Conservation (phyloP, 2,888 invertebrate genomes). For the Thysanoteuthis rhombus region DNA sequence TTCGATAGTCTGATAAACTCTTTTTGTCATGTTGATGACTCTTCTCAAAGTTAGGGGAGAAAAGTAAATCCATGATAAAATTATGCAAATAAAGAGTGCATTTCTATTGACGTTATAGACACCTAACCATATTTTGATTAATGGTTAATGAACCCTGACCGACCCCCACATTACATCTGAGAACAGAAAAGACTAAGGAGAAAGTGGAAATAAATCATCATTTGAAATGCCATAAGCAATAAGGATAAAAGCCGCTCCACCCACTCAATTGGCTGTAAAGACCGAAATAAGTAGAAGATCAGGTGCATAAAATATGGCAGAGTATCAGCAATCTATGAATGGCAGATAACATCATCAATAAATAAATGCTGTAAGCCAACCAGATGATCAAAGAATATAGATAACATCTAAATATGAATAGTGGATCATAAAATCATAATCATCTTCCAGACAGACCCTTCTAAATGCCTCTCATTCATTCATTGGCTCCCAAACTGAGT, state of each 20-base stretch:
- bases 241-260: neutral
- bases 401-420: neutral
- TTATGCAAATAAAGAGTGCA: neutral
- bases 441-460: neutral
- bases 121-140: neutral
- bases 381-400: neutral
- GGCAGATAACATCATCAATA: neutral
- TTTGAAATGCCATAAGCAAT: neutral
- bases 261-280: neutral
- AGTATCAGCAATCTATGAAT: neutral
- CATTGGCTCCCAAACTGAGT: neutral
- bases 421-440: neutral
- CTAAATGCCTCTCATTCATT: neutral
- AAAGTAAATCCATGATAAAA: neutral
- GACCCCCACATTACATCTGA: neutral
- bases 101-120: neutral
- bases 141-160: neutral
- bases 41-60: too few relatives aligned
- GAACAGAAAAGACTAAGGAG: neutral
- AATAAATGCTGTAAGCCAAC: neutral
- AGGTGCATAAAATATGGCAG: neutral
- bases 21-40: too few relatives aligned
- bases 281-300: neutral
- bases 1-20: too few relatives aligned
- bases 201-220: neutral